A percentile compares a stretch with the other conserved stretches of the same genome.
phyloP scores from a whole-genome alignment of 1,140 invertebrate species.

The Chelonus insularis region DNA sequence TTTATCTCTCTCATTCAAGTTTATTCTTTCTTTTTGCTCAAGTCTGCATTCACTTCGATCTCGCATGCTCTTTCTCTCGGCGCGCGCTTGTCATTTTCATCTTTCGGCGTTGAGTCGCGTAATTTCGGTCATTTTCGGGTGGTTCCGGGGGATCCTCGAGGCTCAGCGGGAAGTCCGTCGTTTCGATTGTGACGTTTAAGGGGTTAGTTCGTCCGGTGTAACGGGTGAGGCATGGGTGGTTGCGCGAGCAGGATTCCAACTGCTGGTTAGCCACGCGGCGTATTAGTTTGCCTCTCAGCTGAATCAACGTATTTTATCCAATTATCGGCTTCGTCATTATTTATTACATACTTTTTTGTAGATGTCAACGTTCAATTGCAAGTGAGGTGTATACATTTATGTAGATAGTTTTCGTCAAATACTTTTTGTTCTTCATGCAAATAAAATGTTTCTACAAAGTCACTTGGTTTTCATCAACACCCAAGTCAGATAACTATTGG shows the following conservation, averaged over 20 bases:
- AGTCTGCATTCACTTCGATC: conserved; percentile 12
- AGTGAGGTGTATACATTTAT: too few relatives aligned
- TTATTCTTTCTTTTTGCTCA: conserved; percentile 1
- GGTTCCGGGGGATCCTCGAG: conserved; percentile 33
- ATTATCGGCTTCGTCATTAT: too few relatives aligned
- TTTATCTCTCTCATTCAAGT: neutral
- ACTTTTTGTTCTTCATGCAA: too few relatives aligned
- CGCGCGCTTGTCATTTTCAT: conserved; percentile 19
- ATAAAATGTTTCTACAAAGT: too few relatives aligned
- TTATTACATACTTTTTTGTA: too few relatives aligned
- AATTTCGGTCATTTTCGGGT: conserved; percentile 47
- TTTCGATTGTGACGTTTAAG: conserved; percentile 33
- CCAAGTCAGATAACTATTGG: too few relatives aligned
- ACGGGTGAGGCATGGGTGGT: conserved; percentile 33
- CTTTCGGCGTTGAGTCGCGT: conserved; percentile 29
- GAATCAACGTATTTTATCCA: too few relatives aligned
- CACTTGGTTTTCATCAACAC: too few relatives aligned
- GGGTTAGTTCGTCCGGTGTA: conserved; percentile 35
- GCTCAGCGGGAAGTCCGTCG: conserved; percentile 8
- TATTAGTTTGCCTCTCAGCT: neutral
- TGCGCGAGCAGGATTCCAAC: conserved; percentile 22
- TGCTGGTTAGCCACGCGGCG: conserved; percentile 10
- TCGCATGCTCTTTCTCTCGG: conserved; percentile 14
- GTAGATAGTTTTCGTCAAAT: too few relatives aligned
- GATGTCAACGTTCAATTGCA: too few relatives aligned